Conservation (phyloP, 2,888 invertebrate genomes). For the Hofmannophila pseudospretella region DNA sequence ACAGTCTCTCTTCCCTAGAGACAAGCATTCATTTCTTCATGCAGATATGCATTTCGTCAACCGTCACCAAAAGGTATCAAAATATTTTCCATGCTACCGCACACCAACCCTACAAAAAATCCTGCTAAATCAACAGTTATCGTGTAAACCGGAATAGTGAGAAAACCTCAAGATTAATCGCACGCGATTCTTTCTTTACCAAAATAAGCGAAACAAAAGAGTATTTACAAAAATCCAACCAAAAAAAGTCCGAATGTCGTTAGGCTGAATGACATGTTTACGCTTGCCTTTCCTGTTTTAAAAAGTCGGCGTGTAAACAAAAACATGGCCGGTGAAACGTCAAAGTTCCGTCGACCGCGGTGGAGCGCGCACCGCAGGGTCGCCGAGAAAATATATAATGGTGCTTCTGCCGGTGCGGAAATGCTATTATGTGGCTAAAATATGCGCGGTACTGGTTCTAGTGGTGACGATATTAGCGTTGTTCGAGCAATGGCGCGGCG, state of each 20-base stretch:
- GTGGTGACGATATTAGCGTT: slow-evolving; percentile 50
- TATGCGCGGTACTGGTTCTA: slow-evolving; percentile 43
- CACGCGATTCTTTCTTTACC: too few relatives aligned
- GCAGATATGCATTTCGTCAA: too few relatives aligned
- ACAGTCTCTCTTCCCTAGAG: too few relatives aligned
- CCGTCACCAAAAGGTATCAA: too few relatives aligned
- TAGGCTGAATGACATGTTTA: slow-evolving; percentile 79
- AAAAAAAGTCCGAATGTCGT: too few relatives aligned
- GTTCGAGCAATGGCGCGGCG: slow-evolving; percentile 66
- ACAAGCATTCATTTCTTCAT: too few relatives aligned
- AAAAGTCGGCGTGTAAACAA: slow-evolving; percentile 50
- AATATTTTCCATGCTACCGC: too few relatives aligned
- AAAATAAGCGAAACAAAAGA: slow-evolving; percentile 1
- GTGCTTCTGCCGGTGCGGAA: slow-evolving; percentile 59
- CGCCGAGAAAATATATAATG: slow-evolving; percentile 28
- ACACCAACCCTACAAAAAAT: too few relatives aligned
- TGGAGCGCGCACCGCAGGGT: slow-evolving; percentile 26
- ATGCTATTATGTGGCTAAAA: slow-evolving; percentile 55
- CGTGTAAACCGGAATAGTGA: too few relatives aligned
- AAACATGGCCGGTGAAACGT: slow-evolving; percentile 33
- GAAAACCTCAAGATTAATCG: too few relatives aligned
- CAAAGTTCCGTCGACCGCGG: slow-evolving; percentile 14
- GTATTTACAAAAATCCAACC: slow-evolving; percentile 16
- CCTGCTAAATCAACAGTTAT: too few relatives aligned
- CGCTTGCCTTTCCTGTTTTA: slow-evolving; percentile 59